Evolutionary conservation across 2,888 invertebrate genomes (phyloP), one percentile per base, ranked within the genome.

Genomic region (Tachina grossa): DNA sequence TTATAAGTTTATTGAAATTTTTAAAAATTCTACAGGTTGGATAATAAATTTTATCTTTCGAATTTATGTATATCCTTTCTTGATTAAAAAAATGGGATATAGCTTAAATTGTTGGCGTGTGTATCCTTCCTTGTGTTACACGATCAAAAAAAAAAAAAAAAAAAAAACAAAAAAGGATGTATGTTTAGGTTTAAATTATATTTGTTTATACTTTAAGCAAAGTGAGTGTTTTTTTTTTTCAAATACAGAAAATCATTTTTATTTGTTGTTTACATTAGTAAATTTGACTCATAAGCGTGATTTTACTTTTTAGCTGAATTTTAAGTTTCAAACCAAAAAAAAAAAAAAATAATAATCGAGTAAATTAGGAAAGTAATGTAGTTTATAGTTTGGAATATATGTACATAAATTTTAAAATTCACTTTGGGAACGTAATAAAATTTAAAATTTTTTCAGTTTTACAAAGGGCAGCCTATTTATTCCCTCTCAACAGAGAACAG

Each of bases 21-120:
- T 53, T 65, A 31, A 31, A 31, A 31, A 6, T 31, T 31, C 31
- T 31, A 45, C 76, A 66, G 55, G 76, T 31, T 31, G 31, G 31
- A 31, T 66, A 76, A 57, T 76, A 16, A 39, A 45, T 49, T 19
- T 75, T 55, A 65, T 16, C 31, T 31, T 31, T 31, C 1, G 9
- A 16, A 11, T 11, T 10, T 31, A n/a, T 63, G 43, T 8, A 19
- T 14, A 45, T 41, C 63, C 55, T 57, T 57, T 49, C 49, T 57
- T 49, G 31, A 2, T n/a, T 11, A 2, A 0, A 8, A 45, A 41
- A 61, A 49, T 49, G 14, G 41, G 61, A 74, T 61, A 74, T 47
- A 14, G 41, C 61, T 61, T 61, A 10, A 49, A 22, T 16, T 43
- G 14, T 4, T 61, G n/a, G 8, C 41, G 41, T 11, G 43, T 5